These are phyloP conservation scores for Urocolius indicus DNA, from an alignment of 2,113 vertebrate genomes.

Conservation along the genomic window DNA sequence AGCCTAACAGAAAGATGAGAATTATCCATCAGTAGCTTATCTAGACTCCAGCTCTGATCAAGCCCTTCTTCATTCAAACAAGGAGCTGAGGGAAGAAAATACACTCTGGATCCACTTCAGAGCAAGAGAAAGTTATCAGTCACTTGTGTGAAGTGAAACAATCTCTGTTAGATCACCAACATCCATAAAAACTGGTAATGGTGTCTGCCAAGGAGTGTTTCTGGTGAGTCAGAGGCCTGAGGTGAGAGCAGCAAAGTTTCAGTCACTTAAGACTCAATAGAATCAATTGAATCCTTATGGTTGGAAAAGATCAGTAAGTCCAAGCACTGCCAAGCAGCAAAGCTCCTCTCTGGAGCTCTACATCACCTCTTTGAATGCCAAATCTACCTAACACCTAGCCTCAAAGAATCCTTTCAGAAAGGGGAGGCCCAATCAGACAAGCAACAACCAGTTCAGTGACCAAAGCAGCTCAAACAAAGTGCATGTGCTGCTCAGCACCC, in stretches of 20 bases:
- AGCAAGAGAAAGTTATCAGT: neutral
- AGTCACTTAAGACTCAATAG: neutral
- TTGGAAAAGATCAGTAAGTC: no score
- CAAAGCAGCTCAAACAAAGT: neutral
- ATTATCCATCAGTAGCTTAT: neutral
- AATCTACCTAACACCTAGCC: neutral
- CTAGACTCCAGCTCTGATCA: neutral
- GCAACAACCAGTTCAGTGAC: slow-evolving; percentile 8
- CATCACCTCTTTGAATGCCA: neutral
- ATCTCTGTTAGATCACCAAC: neutral
- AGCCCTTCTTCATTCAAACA: neutral
- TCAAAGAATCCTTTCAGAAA: neutral
- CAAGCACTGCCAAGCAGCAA: neutral
- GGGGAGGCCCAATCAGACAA: neutral
- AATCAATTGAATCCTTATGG: no score
- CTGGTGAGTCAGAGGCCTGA: neutral
- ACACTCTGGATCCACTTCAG: neutral
- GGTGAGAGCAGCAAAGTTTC: neutral
- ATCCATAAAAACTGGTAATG: neutral
- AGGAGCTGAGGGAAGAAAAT: neutral
- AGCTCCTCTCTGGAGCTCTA: neutral
- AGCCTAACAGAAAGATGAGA: neutral
- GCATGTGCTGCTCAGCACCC: neutral
- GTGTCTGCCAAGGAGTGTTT: neutral
- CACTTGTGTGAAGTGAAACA: neutral